phyloP scores from a whole-genome alignment of 2,113 vertebrate genomes.

The Sitta europaea region DNA sequence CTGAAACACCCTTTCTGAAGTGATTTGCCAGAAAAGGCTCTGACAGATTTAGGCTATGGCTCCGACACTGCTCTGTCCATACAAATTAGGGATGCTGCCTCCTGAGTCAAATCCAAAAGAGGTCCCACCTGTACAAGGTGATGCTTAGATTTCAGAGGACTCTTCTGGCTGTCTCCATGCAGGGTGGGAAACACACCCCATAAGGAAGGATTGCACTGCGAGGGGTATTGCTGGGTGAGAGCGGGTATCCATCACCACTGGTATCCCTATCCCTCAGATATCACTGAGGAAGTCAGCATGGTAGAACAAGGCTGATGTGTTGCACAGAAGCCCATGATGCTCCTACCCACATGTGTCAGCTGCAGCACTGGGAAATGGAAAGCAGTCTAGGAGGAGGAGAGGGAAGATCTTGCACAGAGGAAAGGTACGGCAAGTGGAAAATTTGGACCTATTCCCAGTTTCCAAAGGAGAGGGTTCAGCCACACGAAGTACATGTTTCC shows the following conservation, averaged over 20 bases:
- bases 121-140: background rate
- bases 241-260: accelerated
- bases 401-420: background rate
- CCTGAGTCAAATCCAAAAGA: background rate
- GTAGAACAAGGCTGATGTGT: background rate
- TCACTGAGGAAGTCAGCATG: background rate
- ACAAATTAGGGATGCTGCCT: background rate
- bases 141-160: background rate
- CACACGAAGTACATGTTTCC: background rate
- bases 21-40: background rate
- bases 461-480: background rate
- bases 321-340: background rate
- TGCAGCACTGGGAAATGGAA: background rate
- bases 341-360: background rate
- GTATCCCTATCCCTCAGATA: accelerated
- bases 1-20: background rate
- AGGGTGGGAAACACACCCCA: background rate
- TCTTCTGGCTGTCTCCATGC: background rate
- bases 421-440: background rate
- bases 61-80: accelerated
- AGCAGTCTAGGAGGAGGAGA: background rate
- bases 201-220: background rate
- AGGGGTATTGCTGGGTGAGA: background rate
- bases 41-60: background rate
- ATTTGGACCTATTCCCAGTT: background rate